phyloP scores from a whole-genome alignment of 2,888 invertebrate genomes.

The Asteroscopus sphinx region DNA sequence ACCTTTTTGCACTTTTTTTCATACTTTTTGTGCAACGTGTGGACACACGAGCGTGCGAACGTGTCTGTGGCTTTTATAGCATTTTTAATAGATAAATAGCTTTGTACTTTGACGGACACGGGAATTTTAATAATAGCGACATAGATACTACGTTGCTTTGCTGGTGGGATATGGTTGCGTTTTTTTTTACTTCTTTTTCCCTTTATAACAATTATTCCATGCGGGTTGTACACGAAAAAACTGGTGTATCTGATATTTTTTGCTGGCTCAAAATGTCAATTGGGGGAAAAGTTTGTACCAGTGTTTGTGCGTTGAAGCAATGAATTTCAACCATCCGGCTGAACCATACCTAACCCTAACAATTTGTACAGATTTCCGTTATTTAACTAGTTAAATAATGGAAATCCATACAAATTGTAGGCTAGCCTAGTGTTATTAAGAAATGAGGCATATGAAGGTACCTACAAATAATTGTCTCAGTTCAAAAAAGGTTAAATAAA shows the following conservation, averaged over 20 bases:
- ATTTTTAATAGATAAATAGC: slow-evolving; percentile 74
- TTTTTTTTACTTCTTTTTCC: slow-evolving; percentile 1
- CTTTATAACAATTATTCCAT: slow-evolving; percentile 45
- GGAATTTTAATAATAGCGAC: slow-evolving; percentile 62
- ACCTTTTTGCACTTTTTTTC: slow-evolving; percentile 69
- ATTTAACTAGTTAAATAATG: too few relatives aligned
- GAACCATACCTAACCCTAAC: slow-evolving; percentile 5
- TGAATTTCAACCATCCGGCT: slow-evolving; percentile 17
- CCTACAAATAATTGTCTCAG: too few relatives aligned
- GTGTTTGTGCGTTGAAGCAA: slow-evolving; percentile 17
- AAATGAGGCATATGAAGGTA: too few relatives aligned
- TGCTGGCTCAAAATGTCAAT: slow-evolving; percentile 41
- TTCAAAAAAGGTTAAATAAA: too few relatives aligned
- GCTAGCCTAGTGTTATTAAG: too few relatives aligned
- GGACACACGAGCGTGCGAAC: slow-evolving; percentile 64
- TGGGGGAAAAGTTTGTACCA: slow-evolving; percentile 22
- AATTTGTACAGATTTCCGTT: neutral
- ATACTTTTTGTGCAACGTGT: slow-evolving; percentile 63
- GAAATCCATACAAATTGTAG: too few relatives aligned
- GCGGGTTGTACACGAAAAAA: slow-evolving; percentile 25
- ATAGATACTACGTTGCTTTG: slow-evolving; percentile 46
- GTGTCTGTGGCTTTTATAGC: slow-evolving; percentile 70
- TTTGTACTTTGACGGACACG: slow-evolving; percentile 66
- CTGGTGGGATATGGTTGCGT: slow-evolving; percentile 34
- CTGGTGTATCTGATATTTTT: slow-evolving; percentile 43